Conservation (phyloP, 1,140 invertebrate genomes). For the Eurosta solidaginis region DNA sequence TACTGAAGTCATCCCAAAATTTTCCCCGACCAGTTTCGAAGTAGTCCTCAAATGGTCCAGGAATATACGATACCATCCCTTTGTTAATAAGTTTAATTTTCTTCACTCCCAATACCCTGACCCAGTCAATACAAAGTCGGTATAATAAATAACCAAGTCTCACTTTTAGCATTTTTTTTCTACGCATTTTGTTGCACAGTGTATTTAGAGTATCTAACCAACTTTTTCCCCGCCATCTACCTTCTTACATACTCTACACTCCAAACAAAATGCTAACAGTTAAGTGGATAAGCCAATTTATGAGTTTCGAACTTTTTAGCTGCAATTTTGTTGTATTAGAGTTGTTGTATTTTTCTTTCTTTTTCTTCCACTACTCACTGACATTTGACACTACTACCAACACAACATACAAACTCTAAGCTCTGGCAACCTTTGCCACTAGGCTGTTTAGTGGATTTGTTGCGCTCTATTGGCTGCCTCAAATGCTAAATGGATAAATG, state of each 20-base stretch:
- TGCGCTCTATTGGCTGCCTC: slow-evolving; percentile 57
- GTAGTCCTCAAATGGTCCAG: too few relatives aligned
- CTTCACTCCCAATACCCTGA: too few relatives aligned
- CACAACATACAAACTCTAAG: not conserved
- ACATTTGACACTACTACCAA: not conserved
- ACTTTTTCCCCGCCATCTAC: too few relatives aligned
- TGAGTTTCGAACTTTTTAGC: slow-evolving; percentile 57
- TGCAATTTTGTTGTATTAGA: not conserved
- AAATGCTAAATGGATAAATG: not conserved
- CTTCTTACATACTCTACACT: not conserved
- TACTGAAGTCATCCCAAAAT: too few relatives aligned
- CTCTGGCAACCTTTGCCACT: slow-evolving; percentile 1
- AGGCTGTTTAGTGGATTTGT: slow-evolving; percentile 56
- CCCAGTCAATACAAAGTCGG: too few relatives aligned
- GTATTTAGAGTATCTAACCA: too few relatives aligned
- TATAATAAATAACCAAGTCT: too few relatives aligned
- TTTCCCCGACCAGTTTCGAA: too few relatives aligned
- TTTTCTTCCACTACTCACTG: not conserved
- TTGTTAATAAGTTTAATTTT: too few relatives aligned
- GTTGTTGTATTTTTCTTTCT: not conserved
- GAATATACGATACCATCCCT: too few relatives aligned
- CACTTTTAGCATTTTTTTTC: too few relatives aligned
- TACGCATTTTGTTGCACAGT: too few relatives aligned
- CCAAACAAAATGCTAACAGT: slow-evolving; percentile 53
- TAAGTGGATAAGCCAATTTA: slow-evolving; percentile 60